Base-by-base conservation (phyloP, 2,113 vertebrate species). In the Thomomys bottae region DNA sequence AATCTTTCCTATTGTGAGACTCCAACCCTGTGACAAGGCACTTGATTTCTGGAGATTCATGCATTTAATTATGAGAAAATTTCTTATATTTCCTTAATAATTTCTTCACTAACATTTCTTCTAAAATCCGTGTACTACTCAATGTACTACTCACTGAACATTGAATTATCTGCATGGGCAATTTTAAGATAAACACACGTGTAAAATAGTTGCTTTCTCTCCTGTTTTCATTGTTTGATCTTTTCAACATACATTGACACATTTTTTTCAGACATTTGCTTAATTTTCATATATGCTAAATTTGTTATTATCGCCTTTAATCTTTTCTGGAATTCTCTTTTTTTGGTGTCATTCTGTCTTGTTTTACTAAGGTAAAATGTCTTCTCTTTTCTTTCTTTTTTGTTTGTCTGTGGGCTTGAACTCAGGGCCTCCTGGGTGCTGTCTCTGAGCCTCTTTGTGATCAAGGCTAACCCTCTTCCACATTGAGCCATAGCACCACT, bases 81-180 rank as follows among this genome's bases (percentile, higher is more conserved):
- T 57, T 6, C 11, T 92, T 70, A 11, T 70, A 34, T 28, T 83
- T 23, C 32, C 20, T 66, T 71, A 42, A 38, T 71, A 76, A 67
- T 72, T 85, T 93, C 45, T 45, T 75, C 81, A 42, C 42, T 87
- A 87, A 3, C 5, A 42, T 83, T 82, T 88, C 77, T n/a, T 81
- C 42, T 45, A 32, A 68, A 64, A 3, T 82, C 18, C 4, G 40
- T n/a, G n/a, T n/a, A n/a, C n/a, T n/a, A n/a, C n/a, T n/a, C n/a
- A n/a, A n/a, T n/a, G n/a, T n/a, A n/a, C n/a, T n/a, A n/a, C n/a
- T n/a, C n/a, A n/a, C n/a, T n/a, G n/a, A n/a, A n/a, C n/a, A n/a
- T 76, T 84, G 6, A 4, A 40, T 77, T 67, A 88, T 54, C 12
- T 78, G 18, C 6, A 73, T 6, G 32, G 11, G 57, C 21, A 14